phyloP scores from a whole-genome alignment of 92 coral and sea anemone species.

The Paramuricea clavata region DNA sequence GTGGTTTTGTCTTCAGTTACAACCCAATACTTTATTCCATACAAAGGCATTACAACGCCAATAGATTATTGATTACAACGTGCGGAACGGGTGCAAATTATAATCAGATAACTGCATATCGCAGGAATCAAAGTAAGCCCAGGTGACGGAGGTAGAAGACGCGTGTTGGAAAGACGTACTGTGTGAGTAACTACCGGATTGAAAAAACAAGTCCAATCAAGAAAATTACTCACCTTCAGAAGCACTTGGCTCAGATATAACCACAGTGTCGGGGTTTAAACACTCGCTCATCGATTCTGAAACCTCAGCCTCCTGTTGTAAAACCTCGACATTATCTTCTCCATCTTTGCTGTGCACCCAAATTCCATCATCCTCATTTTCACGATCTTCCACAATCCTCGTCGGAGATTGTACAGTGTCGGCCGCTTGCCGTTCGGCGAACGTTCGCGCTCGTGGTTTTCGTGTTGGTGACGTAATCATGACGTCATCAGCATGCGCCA shows the following conservation, averaged over 20 bases:
- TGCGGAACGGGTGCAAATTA: no score
- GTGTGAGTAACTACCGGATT: no score
- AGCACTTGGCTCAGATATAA: background rate
- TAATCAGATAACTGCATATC: no score
- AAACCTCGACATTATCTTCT: background rate
- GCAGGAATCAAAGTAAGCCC: no score
- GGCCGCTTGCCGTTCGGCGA: background rate
- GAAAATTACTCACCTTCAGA: constrained; percentile 5
- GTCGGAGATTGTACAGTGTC: constrained; percentile 2
- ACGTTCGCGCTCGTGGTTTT: constrained; percentile 25
- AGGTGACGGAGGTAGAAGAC: no score
- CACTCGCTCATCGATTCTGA: background rate
- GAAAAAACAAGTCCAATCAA: no score
- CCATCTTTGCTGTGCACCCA: background rate
- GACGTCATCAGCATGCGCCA: background rate
- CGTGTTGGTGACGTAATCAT: background rate
- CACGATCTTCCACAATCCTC: background rate
- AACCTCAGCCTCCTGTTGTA: background rate
- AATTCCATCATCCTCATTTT: background rate
- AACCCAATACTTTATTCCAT: no score
- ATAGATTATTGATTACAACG: no score
- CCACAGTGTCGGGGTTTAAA: no score
- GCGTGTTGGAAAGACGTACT: no score
- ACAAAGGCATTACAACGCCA: no score
- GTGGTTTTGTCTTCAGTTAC: no score